phyloP scores from a whole-genome alignment of 2,797 vertebrate genomes.

The Myotis planiceps region DNA sequence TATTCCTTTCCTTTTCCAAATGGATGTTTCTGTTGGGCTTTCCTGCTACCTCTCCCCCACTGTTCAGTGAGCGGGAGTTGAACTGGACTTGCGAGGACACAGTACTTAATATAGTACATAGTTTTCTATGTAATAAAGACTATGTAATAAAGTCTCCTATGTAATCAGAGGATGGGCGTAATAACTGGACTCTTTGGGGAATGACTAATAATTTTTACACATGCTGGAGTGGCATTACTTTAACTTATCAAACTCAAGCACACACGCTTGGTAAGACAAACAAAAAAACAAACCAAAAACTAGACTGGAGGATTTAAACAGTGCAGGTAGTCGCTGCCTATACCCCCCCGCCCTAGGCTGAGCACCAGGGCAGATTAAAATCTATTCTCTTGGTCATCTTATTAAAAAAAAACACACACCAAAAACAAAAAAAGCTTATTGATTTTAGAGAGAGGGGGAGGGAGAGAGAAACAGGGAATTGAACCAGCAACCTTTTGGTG shows the following conservation, averaged over 20 bases:
- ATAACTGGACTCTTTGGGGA: neutral
- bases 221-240: neutral
- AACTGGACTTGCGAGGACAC: neutral
- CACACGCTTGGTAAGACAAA: neutral
- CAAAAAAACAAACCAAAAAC: neutral
- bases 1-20: neutral
- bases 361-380: neutral
- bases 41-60: neutral
- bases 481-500: neutral
- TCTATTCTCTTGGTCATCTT: neutral
- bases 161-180: neutral
- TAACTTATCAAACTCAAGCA: neutral
- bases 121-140: too few relatives aligned
- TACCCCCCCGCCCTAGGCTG: accelerated
- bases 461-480: neutral
- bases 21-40: neutral
- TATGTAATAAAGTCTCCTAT: too few relatives aligned
- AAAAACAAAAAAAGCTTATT: neutral
- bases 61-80: neutral
- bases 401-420: too few relatives aligned
- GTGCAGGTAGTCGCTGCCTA: neutral
- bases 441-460: neutral
- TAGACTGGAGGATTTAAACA: neutral
- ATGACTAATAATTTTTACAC: neutral
- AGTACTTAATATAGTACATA: too few relatives aligned